Conservation (phyloP, 2,113 vertebrate species). For the Ploceus nigricollis region DNA sequence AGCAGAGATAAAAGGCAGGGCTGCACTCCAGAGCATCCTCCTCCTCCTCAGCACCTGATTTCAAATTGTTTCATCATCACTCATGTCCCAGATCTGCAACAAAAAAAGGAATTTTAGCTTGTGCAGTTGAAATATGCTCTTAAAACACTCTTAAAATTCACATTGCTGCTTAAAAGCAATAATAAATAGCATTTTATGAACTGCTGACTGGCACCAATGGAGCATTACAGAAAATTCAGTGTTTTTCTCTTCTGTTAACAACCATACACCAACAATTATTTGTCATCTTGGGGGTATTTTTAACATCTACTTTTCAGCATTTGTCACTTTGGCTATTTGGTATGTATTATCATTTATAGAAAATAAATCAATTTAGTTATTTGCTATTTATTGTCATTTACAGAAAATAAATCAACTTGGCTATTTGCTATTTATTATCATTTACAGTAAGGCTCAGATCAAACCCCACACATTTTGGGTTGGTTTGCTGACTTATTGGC, state of each 20-base stretch:
- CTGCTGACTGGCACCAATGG: not conserved
- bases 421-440: not conserved
- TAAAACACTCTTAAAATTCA: not conserved
- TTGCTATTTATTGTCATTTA: not conserved
- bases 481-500: not conserved
- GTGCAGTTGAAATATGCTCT: not conserved
- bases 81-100: constrained; percentile 98
- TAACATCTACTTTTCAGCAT: not conserved
- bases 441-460: not conserved
- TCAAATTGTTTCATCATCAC: constrained; percentile 95
- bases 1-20: not conserved
- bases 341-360: not conserved
- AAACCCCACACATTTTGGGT: not conserved
- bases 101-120: not conserved
- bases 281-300: not conserved
- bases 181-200: not conserved
- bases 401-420: not conserved
- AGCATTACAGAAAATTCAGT: not conserved
- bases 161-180: not conserved
- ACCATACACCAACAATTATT: not conserved
- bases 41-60: not conserved
- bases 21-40: not conserved
- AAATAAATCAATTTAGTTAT: not conserved
- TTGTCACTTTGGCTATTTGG: not conserved
- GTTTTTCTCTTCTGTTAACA: not conserved